Percentiles rank a stretch among this genome's conserved stretches.
These are phyloP conservation scores for Melospiza melodia DNA, from an alignment of 2,113 vertebrate species.

Conservation along the genomic window DNA sequence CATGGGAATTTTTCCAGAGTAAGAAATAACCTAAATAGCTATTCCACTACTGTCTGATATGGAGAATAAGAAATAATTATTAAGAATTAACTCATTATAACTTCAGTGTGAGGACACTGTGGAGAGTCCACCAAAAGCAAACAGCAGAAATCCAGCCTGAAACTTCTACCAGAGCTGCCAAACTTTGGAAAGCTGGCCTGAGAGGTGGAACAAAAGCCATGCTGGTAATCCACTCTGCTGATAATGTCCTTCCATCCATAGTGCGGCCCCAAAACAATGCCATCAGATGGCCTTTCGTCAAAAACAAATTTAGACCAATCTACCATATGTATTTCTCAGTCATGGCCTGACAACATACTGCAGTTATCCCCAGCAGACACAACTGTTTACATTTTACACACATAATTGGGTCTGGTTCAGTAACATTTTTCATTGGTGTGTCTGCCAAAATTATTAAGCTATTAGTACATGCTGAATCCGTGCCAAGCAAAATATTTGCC, in stretches of 20 bases:
- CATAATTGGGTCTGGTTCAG: slow-evolving; percentile 49
- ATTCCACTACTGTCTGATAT: neutral
- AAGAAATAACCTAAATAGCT: neutral
- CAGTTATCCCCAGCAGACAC: slow-evolving; percentile 31
- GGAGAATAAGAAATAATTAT: neutral
- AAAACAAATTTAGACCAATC: slow-evolving; percentile 42
- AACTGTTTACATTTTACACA: slow-evolving; percentile 47
- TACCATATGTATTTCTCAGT: slow-evolving; percentile 33
- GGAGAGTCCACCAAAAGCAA: neutral
- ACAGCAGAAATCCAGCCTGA: neutral
- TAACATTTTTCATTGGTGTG: slow-evolving; percentile 46
- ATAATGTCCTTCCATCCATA: neutral
- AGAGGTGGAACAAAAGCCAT: slow-evolving; percentile 20
- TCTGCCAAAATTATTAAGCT: slow-evolving; percentile 45
- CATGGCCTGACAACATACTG: slow-evolving; percentile 25
- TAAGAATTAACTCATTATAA: neutral
- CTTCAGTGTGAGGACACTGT: neutral
- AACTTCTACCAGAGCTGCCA: neutral
- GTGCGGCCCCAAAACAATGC: slow-evolving; percentile 24
- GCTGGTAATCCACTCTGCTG: neutral
- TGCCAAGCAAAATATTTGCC: slow-evolving; percentile 44
- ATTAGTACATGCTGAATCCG: slow-evolving; percentile 4
- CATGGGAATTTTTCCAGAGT: neutral
- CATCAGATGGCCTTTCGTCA: slow-evolving; percentile 17
- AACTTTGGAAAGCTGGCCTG: neutral